Evolutionary conservation across 1,140 invertebrate species (phyloP), one percentile per base, ranked within the genome.

Genomic region (Cepaea nemoralis): DNA sequence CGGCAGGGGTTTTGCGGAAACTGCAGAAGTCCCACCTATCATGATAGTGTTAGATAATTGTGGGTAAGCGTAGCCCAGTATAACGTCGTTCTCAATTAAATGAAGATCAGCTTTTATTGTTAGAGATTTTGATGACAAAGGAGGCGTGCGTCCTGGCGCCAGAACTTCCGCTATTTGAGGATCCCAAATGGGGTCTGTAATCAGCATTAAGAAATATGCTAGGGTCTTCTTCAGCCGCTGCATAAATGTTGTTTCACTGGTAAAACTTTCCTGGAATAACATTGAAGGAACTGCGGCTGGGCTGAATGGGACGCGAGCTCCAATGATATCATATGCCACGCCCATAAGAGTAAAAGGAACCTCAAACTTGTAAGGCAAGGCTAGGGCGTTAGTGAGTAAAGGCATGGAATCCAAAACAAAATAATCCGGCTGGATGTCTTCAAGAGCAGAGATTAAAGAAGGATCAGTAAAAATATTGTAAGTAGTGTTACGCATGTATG

Each of bases 11-110:
- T 78, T 83, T 12, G 78, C 37, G 12, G 81, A 70, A 45, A 69
- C 33, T 22, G 84, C 70, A 8, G 84, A 70, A 27, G 83, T 42
- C 33, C 84, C 83, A 31, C 86, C 86, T 63, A 86, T 85, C 35
- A 77, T 75, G 12, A 77, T 83, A 12, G 83, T 67, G 27, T 88
- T 83, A 0, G 85, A 83, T 16, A 87, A 66, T 24, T 70, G 40
- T 3, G 87, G 84, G 22, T 37, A 50, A 0, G 86, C 74, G 55
- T 83, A 86, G 48, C 86, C 86, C 6, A 86, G 35, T 3, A 85
- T 37, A 27, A 81, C 37, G 74, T 88, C 86, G 0, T 48, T 39
- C 16, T 86, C 83, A 12, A 85, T 31, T 16, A 88, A 42, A 70
- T 81, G 77, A 0, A 87, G 37, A 5, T 78, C 71, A 40, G 81